These are phyloP conservation scores for Rutilus rutilus DNA, from an alignment of 2,113 vertebrate species.

Conservation along the genomic window DNA sequence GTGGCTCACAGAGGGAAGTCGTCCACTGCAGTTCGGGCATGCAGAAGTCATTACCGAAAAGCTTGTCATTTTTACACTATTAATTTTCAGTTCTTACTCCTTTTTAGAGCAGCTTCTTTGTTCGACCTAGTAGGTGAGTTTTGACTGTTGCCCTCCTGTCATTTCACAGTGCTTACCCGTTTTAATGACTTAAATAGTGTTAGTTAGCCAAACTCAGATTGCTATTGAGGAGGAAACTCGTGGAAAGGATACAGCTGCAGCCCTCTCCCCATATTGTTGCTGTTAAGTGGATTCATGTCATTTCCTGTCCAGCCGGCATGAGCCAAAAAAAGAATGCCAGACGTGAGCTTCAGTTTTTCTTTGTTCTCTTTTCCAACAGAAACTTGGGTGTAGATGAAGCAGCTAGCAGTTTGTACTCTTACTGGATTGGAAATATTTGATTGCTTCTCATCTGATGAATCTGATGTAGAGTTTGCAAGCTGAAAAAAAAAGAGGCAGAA, in stretches of 20 bases:
- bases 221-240: slow-evolving; percentile 72
- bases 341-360: slow-evolving; percentile 52
- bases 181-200: slow-evolving; percentile 59
- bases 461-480: slow-evolving; percentile 1
- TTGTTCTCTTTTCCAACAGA: slow-evolving; percentile 67
- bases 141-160: slow-evolving; percentile 61
- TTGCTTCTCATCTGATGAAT: slow-evolving; percentile 6
- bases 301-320: slow-evolving; percentile 74
- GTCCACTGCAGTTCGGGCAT: slow-evolving; percentile 59
- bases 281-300: slow-evolving; percentile 74
- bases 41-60: slow-evolving; percentile 66
- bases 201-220: slow-evolving; percentile 68
- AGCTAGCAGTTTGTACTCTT: slow-evolving; percentile 30
- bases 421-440: slow-evolving; percentile 26
- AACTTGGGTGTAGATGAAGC: slow-evolving; percentile 64
- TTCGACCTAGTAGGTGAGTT: slow-evolving; percentile 58
- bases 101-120: slow-evolving; percentile 56
- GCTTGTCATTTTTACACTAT: slow-evolving; percentile 62
- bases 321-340: slow-evolving; percentile 57
- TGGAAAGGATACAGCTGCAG: slow-evolving; percentile 77
- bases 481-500: neutral
- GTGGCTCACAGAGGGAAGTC: slow-evolving; percentile 60
- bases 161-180: slow-evolving; percentile 67
- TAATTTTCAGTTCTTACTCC: slow-evolving; percentile 59
- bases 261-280: slow-evolving; percentile 69